Evolutionary conservation across 1,140 invertebrate genomes (phyloP), one percentile per base, ranked within the genome.

Genomic region (Macrostomum lignano): DNA sequence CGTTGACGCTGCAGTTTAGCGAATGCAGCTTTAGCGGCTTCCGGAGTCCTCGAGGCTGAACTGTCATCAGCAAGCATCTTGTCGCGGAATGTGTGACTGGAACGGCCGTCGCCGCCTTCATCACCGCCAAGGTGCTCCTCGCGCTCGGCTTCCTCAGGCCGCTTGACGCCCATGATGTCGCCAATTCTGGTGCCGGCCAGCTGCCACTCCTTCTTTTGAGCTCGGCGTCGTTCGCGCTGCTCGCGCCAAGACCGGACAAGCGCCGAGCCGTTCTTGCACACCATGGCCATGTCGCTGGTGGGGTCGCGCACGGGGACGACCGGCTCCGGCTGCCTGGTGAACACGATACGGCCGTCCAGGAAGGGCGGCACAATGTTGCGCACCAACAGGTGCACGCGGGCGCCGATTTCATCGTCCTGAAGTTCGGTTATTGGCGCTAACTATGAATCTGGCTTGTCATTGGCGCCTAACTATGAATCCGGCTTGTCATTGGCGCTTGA

Each of bases 331-430:
- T 96, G 88, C 52, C 96, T 96, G 0, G 91, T 98, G 47, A 96
- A 98, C 0, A 93, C 84, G 47, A 96, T 93, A 24, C 88, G 64
- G 37, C 88, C 91, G 62, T 98, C 91, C 2, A 98, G 61, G 58
- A 98, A 98, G 5, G 91, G 91, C 2, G 91, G 91, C 3, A 98
- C 77, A 32, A 94, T 84, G 52, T 98, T 94, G 48, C 94, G 84
- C 1, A 98, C 86, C 10, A 96, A 58, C 5, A 98, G 56, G 64
- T 96, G 84, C 1, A 96, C 84, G 36, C 84, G 53, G 33, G 74
- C 74, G 20, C 77, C 82, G 60, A 84, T 79, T 46, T 65, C 68
- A 42, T 74, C 76, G 46, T 94, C 79, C 10, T 9, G 28, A 31
- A 23, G 15, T 31, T 32, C 26, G 7, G 29, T 9, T 13, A 13